These are phyloP conservation scores for Aphis gossypii DNA, from an alignment of 1,140 invertebrate genomes.

Conservation along the genomic window DNA sequence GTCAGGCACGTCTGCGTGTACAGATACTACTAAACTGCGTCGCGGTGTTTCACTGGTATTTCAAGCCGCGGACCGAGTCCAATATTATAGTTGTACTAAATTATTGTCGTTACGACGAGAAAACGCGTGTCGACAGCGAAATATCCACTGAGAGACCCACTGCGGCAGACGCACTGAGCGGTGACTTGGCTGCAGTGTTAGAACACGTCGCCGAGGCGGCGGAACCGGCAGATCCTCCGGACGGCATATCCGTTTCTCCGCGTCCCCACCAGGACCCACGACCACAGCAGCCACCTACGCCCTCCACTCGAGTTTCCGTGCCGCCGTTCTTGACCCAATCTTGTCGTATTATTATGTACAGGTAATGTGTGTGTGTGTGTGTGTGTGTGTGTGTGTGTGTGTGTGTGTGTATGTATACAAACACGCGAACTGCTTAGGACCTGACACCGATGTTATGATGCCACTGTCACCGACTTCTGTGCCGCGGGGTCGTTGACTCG, in stretches of 20 bases:
- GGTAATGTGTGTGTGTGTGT: too few species aligned
- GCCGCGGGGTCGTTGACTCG: not conserved
- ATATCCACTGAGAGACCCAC: not conserved
- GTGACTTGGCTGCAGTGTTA: not conserved
- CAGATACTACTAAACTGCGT: not conserved
- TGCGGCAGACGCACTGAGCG: not conserved
- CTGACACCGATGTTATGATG: not conserved
- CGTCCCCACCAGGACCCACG: not conserved
- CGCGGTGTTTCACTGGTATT: not conserved
- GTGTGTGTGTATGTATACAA: not conserved
- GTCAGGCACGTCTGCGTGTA: not conserved
- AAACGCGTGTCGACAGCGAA: not conserved
- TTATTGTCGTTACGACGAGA: too few species aligned
- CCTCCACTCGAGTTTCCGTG: not conserved
- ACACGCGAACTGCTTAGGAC: not conserved
- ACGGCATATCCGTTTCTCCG: not conserved
- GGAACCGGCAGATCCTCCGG: not conserved
- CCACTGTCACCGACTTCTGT: not conserved
- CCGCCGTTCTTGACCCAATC: conserved; percentile 24
- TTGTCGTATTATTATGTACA: too few species aligned
- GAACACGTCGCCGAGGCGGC: not conserved
- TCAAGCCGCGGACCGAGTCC: not conserved
- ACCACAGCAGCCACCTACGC: not conserved
- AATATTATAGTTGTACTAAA: not conserved
- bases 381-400: too few species aligned